Evolutionary conservation across 2,113 vertebrate species (phyloP), one percentile per base, ranked within the genome.

Genomic region (Tragelaphus buxtoni): DNA sequence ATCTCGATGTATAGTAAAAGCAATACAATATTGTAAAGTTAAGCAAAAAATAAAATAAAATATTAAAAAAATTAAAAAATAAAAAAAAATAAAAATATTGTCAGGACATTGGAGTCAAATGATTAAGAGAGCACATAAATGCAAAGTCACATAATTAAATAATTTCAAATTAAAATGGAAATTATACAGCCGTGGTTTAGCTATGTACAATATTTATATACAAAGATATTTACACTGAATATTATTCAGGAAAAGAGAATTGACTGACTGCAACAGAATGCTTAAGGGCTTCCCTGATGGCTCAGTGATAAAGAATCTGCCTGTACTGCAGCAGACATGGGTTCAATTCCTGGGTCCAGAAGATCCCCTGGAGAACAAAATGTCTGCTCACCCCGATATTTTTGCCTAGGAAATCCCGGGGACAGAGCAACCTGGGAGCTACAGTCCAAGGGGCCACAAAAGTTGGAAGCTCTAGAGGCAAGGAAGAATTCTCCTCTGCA

Each of bases 311-410:
- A 58, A 88, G 16, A 65, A 18, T 35, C 16, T 65, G 63, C 63
- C 63, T 35, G 32, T 7, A 65, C 8, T n/a, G 7, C 8, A 65
- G 32, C 7, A 65, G 8, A 65, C 2, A 1, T 65, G 17, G 63
- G 32, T 65, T 65, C 63, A 65, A 9, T 35, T 35, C 63, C 63
- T 9, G 63, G 16, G 63, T 65, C 3, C 0, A 7, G 32, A n/a
- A 65, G 63, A 65, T n/a, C 32, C 16, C 63, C 32, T 65, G 32
- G 63, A 65, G 32, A 35, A 32, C 32, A 65, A 35, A 65, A 65
- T 35, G 32, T 8, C 32, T 65, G 18, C 17, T 65, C 63, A 9
- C 8, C 18, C 32, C 0, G 0, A 18, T 35, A n/a, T 35, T n/a
- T 65, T n/a, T 65, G 8, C 63, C 63, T 65, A 18, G 8, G 32